Evolutionary conservation across 2,797 vertebrate genomes (phyloP).

Genomic region (Acomys russatus): DNA sequence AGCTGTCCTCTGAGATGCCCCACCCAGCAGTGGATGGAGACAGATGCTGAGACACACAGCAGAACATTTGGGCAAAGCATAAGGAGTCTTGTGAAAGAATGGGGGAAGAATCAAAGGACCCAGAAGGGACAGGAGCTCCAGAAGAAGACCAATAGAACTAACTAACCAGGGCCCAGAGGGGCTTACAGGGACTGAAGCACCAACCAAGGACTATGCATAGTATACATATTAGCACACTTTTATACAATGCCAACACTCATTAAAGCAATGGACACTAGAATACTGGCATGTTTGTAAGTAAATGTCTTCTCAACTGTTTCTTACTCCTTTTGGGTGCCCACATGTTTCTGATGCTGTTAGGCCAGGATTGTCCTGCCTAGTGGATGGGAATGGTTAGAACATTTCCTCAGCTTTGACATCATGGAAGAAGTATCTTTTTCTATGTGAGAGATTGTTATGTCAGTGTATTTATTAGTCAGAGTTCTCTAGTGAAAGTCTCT

Average conservation of each 20-base stretch:
- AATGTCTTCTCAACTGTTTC: background rate
- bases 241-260: background rate
- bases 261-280: background rate
- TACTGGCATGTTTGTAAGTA: background rate
- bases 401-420: constrained; percentile 64
- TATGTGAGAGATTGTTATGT: constrained; percentile 59
- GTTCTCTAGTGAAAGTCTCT: background rate
- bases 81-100: no score
- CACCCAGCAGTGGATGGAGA: no score
- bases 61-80: no score
- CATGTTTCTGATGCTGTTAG: constrained; percentile 53
- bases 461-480: background rate
- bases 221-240: no score
- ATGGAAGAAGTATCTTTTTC: constrained; percentile 69
- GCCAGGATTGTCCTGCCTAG: constrained; percentile 48
- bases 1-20: no score
- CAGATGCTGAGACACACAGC: no score
- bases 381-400: constrained; percentile 48
- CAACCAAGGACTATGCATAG: no score
- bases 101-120: no score
- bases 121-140: no score
- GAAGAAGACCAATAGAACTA: no score
- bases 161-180: no score
- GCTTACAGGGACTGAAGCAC: no score
- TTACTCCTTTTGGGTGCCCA: background rate